Conservation (phyloP, 2,888 invertebrate species). For the Gastracanthus pulcherrimus region DNA sequence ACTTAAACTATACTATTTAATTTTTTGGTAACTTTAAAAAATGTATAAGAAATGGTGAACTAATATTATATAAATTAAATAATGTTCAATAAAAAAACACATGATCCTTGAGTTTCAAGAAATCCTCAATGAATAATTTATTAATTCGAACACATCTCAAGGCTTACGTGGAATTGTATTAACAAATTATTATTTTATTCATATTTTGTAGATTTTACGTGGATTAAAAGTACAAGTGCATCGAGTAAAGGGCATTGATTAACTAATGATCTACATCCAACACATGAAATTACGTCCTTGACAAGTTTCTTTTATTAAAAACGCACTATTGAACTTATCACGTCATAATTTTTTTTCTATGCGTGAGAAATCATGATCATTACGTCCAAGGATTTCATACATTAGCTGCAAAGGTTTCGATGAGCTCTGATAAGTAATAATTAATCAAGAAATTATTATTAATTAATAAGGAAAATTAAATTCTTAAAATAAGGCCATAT, state of each 20-base stretch:
- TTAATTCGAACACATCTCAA: background rate
- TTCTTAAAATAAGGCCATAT: too few species aligned
- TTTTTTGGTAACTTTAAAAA: too few species aligned
- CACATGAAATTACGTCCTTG: constrained; percentile 11
- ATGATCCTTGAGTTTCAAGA: background rate
- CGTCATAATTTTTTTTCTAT: background rate
- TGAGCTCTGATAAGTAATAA: too few species aligned
- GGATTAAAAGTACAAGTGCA: background rate
- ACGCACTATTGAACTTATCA: background rate
- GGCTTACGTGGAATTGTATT: background rate
- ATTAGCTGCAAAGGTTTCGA: too few species aligned
- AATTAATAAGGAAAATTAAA: too few species aligned
- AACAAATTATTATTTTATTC: background rate
- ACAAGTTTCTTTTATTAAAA: background rate
- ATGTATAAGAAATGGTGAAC: too few species aligned
- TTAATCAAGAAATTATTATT: too few species aligned
- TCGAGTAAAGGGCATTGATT: background rate
- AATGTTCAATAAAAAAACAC: background rate
- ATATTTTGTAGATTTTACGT: background rate
- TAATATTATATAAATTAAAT: too few species aligned
- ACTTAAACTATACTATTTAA: background rate
- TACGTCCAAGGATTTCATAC: background rate
- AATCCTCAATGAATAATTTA: background rate
- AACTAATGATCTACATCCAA: background rate
- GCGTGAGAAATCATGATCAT: background rate